Base-by-base conservation (phyloP, 1,140 invertebrate genomes). In the Bombyx mori region DNA sequence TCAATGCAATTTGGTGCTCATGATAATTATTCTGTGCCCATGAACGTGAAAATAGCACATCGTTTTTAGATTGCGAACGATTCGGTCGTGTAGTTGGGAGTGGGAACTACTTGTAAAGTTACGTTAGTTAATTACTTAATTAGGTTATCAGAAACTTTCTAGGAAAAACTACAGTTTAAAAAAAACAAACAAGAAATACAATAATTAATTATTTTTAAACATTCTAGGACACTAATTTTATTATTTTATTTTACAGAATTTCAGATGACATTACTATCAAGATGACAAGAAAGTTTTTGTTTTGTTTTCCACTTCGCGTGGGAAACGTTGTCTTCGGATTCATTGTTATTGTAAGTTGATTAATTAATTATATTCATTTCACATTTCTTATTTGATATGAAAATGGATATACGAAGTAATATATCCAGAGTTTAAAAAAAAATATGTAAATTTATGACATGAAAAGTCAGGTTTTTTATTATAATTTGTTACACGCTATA, bases 301-400 rank as follows among this genome's bases (percentile, higher is more conserved):
- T 84, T 54, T 86, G 82, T 64, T 86, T 86, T 54, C 82, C 82
- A 46, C 63, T 86, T 7, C 61, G 81, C 58, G 56, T 78, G 62
- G 82, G 82, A 49, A 86, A 86, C 63, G 72, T 84, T 62, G 68
- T 86, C n/a, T 86, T 86, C 52, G 82, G 82, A n/a, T 86, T 80
- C 63, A 78, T 83, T 65, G 69, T 86, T 53, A 75, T 86, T 60
- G 82, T 85, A 71, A 85, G 82, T 80, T 65, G 26, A 35, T 35
- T 35, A 35, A 35, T 5, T 35, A 2, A 35, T 35, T 35, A 35
- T 35, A 35, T 35, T 35, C 26, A 35, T 35, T 2, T 35, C 1
- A 35, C 26, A 35, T 5, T 35, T 35, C 1, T 5, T 35, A 0
- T 35, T 35, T 35, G 4, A 0, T 35, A 35, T 5, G 1, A 5